phyloP scores from a whole-genome alignment of 2,888 invertebrate species.

The Cephus runcator region DNA sequence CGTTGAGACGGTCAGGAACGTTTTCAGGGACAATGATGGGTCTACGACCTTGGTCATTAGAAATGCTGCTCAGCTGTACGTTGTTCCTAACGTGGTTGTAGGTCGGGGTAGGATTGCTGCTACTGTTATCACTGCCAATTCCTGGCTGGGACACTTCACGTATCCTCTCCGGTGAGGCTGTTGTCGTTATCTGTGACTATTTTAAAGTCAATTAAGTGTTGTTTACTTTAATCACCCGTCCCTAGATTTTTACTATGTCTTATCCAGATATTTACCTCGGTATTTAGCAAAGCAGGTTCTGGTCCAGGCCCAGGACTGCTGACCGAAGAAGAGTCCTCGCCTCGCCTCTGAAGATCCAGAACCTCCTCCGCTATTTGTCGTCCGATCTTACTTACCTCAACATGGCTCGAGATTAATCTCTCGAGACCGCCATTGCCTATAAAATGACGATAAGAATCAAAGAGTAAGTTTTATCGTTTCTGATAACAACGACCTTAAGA shows the following conservation, averaged over 20 bases:
- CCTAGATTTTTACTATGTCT: constrained; percentile 23
- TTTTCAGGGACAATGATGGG: too few relatives aligned
- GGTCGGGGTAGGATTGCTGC: constrained; percentile 41
- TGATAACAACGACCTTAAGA: constrained; percentile 29
- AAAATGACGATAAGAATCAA: not conserved
- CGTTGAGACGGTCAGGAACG: too few relatives aligned
- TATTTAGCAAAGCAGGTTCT: constrained; percentile 58
- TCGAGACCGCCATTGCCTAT: constrained; percentile 73
- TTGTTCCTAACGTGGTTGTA: constrained; percentile 66
- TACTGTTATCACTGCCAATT: constrained; percentile 43
- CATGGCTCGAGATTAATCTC: constrained; percentile 77
- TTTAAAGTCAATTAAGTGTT: constrained; percentile 18
- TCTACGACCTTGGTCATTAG: constrained; percentile 66
- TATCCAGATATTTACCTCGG: constrained; percentile 51
- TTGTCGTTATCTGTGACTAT: constrained; percentile 64
- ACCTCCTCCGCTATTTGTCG: constrained; percentile 85
- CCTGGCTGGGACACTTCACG: constrained; percentile 37
- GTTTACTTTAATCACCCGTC: constrained; percentile 20
- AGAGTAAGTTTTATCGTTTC: too few relatives aligned
- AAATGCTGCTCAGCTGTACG: constrained; percentile 65
- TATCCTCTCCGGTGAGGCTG: constrained; percentile 56
- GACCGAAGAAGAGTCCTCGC: constrained; percentile 67
- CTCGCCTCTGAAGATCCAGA: constrained; percentile 71
- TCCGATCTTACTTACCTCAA: constrained; percentile 87
- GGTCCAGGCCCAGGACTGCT: constrained; percentile 65